Conservation (phyloP, 2,797 vertebrate genomes). For the Onychomys leucogaster region DNA sequence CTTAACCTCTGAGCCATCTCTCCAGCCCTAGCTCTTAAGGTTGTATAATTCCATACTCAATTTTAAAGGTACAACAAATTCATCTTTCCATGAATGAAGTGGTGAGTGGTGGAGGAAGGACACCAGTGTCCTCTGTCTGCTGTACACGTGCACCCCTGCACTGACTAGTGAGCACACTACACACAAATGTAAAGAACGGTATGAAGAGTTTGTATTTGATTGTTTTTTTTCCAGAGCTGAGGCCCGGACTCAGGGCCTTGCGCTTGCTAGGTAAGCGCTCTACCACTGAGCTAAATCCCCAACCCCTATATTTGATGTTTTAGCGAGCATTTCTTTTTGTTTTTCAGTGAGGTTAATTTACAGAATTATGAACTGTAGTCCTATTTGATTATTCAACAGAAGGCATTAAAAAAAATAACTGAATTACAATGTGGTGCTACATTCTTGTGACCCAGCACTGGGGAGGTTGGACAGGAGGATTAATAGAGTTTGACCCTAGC, state of each 20-base stretch:
- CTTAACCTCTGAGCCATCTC: too few species aligned
- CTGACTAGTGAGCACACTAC: too few species aligned
- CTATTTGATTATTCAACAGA: slow-evolving; percentile 51
- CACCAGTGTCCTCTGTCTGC: neutral
- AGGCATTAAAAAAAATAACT: slow-evolving; percentile 8
- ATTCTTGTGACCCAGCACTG: neutral
- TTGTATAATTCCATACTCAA: neutral
- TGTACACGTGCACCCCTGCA: neutral
- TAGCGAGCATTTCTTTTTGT: neutral
- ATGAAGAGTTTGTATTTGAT: slow-evolving; percentile 41
- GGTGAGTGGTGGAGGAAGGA: neutral
- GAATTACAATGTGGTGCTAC: neutral
- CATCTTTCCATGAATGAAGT: neutral
- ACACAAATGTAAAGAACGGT: neutral
- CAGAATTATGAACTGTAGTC: slow-evolving; percentile 44
- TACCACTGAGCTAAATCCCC: too few species aligned
- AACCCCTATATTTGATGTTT: slow-evolving; percentile 58
- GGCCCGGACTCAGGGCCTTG: too few species aligned
- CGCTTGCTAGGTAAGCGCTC: too few species aligned
- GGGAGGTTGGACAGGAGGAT: neutral
- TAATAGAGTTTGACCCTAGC: neutral
- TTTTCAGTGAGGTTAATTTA: slow-evolving; percentile 58
- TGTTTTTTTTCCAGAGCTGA: too few species aligned
- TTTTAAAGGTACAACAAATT: slow-evolving; percentile 36
- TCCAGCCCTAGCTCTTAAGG: neutral